Percentiles rank a stretch among this genome's conserved stretches.
These are phyloP conservation scores for Eretmochelys imbricata DNA, from an alignment of 2,113 vertebrate genomes.

Conservation along the genomic window DNA sequence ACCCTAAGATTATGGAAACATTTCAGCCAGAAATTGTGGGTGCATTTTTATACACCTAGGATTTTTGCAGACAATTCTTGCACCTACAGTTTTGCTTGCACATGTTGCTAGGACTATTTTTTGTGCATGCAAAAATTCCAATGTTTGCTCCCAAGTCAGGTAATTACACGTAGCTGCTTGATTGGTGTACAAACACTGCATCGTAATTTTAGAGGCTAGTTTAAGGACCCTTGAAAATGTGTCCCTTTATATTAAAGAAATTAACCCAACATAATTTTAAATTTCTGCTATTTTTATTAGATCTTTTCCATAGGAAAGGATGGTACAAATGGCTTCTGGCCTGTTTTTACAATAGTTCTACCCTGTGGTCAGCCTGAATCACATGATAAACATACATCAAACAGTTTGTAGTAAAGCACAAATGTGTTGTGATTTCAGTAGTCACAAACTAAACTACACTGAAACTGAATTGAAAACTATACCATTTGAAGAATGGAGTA, in stretches of 20 bases:
- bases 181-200: background rate
- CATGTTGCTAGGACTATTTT: background rate
- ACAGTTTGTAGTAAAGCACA: background rate
- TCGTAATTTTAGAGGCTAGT: background rate
- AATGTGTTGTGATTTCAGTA: background rate
- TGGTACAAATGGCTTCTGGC: no score
- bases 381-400: background rate
- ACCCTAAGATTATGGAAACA: background rate
- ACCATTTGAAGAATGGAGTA: background rate
- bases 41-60: background rate
- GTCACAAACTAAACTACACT: background rate
- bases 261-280: background rate
- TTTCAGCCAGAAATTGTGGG: background rate
- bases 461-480: background rate
- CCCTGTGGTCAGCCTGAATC: background rate
- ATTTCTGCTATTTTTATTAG: background rate
- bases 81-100: background rate
- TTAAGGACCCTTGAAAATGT: background rate
- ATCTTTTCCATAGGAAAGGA: background rate
- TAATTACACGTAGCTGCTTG: background rate
- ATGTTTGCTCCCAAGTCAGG: background rate
- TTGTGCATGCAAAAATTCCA: background rate
- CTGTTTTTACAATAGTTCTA: background rate
- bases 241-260: background rate
- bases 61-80: background rate